phyloP scores from a whole-genome alignment of 2,113 vertebrate genomes.

The Gracilinanus agilis region DNA sequence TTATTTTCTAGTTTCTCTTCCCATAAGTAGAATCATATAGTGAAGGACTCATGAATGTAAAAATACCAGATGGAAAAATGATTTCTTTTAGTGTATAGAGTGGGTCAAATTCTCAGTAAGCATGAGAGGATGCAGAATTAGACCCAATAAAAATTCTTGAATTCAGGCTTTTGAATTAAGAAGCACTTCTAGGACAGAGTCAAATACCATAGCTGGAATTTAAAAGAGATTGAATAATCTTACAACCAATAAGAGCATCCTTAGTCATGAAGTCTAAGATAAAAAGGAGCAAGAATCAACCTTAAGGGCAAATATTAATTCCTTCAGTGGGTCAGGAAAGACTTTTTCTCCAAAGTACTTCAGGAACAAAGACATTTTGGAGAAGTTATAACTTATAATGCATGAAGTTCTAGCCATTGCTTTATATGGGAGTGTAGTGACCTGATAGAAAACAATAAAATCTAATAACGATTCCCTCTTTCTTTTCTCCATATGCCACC shows the following conservation, averaged over 20 bases:
- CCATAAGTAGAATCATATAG: neutral
- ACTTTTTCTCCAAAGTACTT: slow-evolving; percentile 38
- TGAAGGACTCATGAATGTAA: slow-evolving; percentile 14
- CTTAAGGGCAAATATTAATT: slow-evolving; percentile 67
- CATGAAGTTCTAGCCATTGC: neutral
- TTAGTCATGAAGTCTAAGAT: slow-evolving; percentile 66
- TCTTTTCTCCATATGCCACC: neutral
- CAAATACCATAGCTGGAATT: slow-evolving; percentile 72
- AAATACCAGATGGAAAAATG: slow-evolving; percentile 9
- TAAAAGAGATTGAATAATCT: slow-evolving; percentile 68
- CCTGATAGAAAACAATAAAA: neutral
- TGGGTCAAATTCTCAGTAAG: slow-evolving; percentile 41
- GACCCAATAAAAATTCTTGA: slow-evolving; percentile 42
- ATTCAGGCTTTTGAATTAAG: slow-evolving; percentile 60
- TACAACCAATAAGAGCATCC: slow-evolving; percentile 78
- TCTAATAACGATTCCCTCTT: neutral
- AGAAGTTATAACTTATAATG: neutral
- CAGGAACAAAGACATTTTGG: slow-evolving; percentile 43
- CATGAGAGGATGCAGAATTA: slow-evolving; percentile 47
- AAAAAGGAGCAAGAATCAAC: slow-evolving; percentile 59
- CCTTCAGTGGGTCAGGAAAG: slow-evolving; percentile 64
- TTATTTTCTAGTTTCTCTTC: neutral
- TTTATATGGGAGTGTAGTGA: neutral
- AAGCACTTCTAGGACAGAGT: slow-evolving; percentile 55
- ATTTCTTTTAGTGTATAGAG: slow-evolving; percentile 10